phyloP scores from a whole-genome alignment of 2,797 vertebrate species.

The Neosilurus mollespiculum region DNA sequence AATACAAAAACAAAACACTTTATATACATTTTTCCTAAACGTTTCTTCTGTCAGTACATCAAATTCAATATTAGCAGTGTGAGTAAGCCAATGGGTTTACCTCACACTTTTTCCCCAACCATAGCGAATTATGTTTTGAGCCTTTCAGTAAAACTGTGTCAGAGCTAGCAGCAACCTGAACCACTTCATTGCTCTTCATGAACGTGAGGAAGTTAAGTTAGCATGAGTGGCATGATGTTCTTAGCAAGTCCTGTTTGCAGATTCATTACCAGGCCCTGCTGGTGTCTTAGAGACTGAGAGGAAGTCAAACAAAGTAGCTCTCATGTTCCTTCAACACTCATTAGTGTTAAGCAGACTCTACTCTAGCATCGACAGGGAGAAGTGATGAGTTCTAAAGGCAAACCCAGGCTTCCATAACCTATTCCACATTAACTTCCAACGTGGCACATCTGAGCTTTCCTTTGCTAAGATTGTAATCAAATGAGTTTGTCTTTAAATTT shows the following conservation, averaged over 20 bases:
- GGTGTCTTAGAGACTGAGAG: slow-evolving; percentile 75
- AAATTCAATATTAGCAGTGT: background rate
- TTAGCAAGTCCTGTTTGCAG: slow-evolving; percentile 74
- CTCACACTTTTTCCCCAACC: background rate
- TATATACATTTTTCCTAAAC: background rate
- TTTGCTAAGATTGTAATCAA: background rate
- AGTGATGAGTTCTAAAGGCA: background rate
- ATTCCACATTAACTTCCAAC: background rate
- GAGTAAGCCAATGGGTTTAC: background rate
- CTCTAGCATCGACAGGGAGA: background rate
- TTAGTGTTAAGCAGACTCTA: slow-evolving; percentile 65
- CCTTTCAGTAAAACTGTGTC: slow-evolving; percentile 22
- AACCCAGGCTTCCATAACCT: background rate
- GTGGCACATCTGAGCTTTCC: background rate
- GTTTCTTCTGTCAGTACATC: background rate
- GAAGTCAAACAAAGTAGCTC: slow-evolving; percentile 79
- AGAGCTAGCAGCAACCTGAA: slow-evolving; percentile 41
- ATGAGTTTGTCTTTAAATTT: background rate
- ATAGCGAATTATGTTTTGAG: background rate
- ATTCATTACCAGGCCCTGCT: slow-evolving; percentile 77
- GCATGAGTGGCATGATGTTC: slow-evolving; percentile 53
- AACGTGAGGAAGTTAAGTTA: slow-evolving; percentile 33
- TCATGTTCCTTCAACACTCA: slow-evolving; percentile 68
- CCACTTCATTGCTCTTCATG: slow-evolving; percentile 52
- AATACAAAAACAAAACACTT: no score